These are phyloP conservation scores for Rhopalosiphum maidis DNA, from an alignment of 1,140 invertebrate species.

Conservation along the genomic window DNA sequence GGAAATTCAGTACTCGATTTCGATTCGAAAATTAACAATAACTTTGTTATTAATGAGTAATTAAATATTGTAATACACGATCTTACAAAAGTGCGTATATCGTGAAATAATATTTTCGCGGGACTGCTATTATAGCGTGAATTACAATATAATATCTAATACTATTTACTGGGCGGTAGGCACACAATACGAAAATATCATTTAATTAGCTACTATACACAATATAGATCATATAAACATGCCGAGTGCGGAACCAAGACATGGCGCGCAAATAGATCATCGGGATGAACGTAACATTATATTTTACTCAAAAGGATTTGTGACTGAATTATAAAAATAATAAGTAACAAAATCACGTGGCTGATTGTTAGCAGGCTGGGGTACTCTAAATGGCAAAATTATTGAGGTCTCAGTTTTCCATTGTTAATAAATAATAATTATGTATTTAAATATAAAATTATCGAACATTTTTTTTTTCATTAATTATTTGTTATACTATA, in stretches of 20 bases:
- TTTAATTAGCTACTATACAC: not conserved
- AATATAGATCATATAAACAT: not conserved
- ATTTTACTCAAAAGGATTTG: not conserved
- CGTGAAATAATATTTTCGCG: not conserved
- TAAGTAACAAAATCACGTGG: not conserved
- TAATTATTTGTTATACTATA: not conserved
- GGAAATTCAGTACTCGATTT: slow-evolving; percentile 9
- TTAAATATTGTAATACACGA: not conserved
- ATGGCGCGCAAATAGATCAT: not conserved
- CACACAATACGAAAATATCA: not conserved
- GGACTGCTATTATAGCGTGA: not conserved
- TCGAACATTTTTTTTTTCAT: not conserved
- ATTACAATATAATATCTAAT: not conserved
- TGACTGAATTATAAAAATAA: not conserved
- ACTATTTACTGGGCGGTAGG: not conserved
- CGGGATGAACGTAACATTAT: not conserved
- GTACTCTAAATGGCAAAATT: not conserved
- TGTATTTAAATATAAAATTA: not conserved
- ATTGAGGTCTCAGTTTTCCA: too few relatives aligned
- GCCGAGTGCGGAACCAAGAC: not conserved
- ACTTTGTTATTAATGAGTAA: not conserved
- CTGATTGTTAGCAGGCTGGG: too few relatives aligned
- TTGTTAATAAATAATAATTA: too few relatives aligned
- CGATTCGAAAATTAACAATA: not conserved
- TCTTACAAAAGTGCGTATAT: not conserved